phyloP scores from a whole-genome alignment of 1,140 invertebrate species.

The Aphidius gifuensis region DNA sequence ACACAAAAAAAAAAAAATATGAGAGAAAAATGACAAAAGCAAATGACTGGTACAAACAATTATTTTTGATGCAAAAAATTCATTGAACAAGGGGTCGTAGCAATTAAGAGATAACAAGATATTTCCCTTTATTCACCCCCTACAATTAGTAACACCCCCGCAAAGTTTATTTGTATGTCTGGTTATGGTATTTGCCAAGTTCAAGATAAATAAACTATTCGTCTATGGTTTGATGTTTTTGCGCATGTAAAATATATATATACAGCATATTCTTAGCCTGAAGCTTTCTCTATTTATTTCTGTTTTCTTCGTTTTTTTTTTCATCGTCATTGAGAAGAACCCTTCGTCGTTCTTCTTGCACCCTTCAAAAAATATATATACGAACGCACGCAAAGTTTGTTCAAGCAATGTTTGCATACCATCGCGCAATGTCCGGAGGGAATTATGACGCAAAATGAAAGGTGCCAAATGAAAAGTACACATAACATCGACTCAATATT shows the following conservation, averaged over 20 bases:
- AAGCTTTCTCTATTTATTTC: constrained; percentile 2
- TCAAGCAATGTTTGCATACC: constrained; percentile 23
- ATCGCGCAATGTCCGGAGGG: constrained; percentile 7
- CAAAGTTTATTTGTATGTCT: constrained; percentile 4
- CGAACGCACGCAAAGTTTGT: not conserved
- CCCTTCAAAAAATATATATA: not conserved
- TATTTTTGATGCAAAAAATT: constrained; percentile 53
- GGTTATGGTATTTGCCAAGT: not conserved
- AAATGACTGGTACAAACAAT: not conserved
- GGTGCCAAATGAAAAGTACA: constrained; percentile 2
- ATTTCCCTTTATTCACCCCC: constrained; percentile 46
- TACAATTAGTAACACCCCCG: constrained; percentile 54
- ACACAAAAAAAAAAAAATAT: not conserved
- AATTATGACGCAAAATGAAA: not conserved
- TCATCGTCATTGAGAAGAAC: not conserved
- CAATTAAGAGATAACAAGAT: constrained; percentile 58
- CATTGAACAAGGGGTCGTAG: constrained; percentile 45
- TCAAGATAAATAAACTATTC: too few species aligned
- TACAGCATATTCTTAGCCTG: not conserved
- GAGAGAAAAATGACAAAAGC: not conserved
- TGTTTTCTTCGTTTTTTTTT: not conserved
- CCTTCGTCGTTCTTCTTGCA: not conserved
- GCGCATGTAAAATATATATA: not conserved
- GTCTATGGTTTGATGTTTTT: too few species aligned
- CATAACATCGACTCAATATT: not conserved